Evolutionary conservation across 2,888 invertebrate species (phyloP), one percentile per base, ranked within the genome.

Genomic region (Pilophorus perplexus): DNA sequence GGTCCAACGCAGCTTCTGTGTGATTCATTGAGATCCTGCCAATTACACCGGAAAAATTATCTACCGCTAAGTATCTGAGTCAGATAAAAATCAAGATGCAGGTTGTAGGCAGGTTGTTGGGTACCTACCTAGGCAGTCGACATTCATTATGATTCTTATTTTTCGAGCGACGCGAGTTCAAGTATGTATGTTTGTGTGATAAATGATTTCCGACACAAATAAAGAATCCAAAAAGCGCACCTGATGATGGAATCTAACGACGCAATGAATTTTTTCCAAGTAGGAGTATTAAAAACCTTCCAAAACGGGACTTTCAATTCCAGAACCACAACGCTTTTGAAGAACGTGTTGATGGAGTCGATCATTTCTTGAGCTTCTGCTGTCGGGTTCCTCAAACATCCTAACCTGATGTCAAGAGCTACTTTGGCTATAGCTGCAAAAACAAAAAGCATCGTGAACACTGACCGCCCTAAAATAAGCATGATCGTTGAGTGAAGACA

Each of bases 231-330:
- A n/a, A n/a, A n/a, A n/a, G n/a, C n/a, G n/a, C 77, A 87, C 87
- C 83, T 82, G 69, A 84, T 81, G 72, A 88, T 87, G 3, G 83
- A 85, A 73, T 88, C 87, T 69, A 88, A 78, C 0, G 87, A 84
- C 1, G 85, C 84, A 0, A 91, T 88, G 73, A 91, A 91, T 79
- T 83, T 85, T 1, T 84, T 85, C 89, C 91, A 91, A 10, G 90
- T 79, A 0, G 89, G 89, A 0, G 90, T 90, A 0, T 87, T 88
- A 62, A 90, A 79, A 74, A 89, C 85, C 73, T 88, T 81, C 91
- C 91, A 92, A 74, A 87, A 90, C 0, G 91, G 91, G 28, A 89
- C 87, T 77, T 90, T 90, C 25, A 91, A 78, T 76, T 91, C 91
- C 64, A 92, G 77, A 18, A 87, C 85, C 0, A 90, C 90, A 5